Base-by-base conservation (phyloP, 2,888 invertebrate species). In the Eupeodes latifasciatus region DNA sequence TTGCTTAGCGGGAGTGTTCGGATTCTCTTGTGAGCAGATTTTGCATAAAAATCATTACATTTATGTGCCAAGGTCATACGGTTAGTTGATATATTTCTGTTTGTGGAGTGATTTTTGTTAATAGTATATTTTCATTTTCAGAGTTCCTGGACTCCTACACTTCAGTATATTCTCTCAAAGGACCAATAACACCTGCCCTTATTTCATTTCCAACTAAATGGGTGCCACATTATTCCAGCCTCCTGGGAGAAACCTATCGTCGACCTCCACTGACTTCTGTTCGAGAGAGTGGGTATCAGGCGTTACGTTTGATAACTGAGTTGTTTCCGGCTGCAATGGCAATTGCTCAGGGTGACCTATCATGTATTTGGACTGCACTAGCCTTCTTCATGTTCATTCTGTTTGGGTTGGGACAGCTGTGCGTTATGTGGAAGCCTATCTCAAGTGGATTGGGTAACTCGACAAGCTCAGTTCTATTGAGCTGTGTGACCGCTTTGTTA, bases 391-490 rank as follows among this genome's bases (percentile, higher is more conserved):
- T 96, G 90, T 95, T 98, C 82, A 97, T 98, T 89, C 94, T 97
- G 91, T 97, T 98, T 92, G 98, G 98, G 1, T 95, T 98, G 82
- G 97, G 97, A 5, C 98, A 98, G 91, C 96, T 98, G 94, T 94
- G 98, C 90, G 98, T 97, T 0, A 96, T 98, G 91, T 98, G 98
- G 98, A 97, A 98, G 92, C 97, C 97, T 91, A 97, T 98, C 75
- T 96, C 98, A 86, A 96, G 97, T 27, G 97, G 97, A 4, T 95
- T 98, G 72, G 93, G 93, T 1, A 93, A 93, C 95, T 98, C 95
- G 95, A 97, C 57, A 95, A 98, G 92, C 96, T 97, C 93, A 94
- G 96, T n/a, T 94, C 95, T 92, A 94, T 95, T 87, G 93, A 98
- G 97, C 91, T 98, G 98, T 91, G 96, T 97, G 0, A 95, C 96